Conservation (phyloP, 2,113 vertebrate genomes). For the Eurystomus gularis region DNA sequence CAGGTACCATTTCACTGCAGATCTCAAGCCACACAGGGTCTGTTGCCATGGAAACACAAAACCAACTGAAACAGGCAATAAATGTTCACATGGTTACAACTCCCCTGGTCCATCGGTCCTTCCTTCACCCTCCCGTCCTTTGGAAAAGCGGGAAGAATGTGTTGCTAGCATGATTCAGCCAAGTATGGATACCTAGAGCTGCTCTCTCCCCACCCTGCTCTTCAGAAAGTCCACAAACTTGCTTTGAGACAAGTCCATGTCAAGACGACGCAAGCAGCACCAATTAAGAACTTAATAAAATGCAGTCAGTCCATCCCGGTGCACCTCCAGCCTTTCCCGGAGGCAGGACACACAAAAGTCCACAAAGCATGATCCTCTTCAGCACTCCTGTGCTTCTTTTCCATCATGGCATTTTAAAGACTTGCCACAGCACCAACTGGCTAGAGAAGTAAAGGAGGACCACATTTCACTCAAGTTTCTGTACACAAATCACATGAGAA, state of each 20-base stretch:
- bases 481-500: not conserved
- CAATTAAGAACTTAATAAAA: not conserved
- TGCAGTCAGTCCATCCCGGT: accelerated
- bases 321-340: not conserved
- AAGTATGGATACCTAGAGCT: not conserved
- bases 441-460: not conserved
- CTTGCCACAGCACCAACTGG: not conserved
- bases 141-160: accelerated
- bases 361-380: not conserved
- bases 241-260: not conserved
- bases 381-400: not conserved
- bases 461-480: not conserved
- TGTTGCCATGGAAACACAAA: not conserved
- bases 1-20: not conserved
- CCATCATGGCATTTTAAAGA: not conserved
- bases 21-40: not conserved
- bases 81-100: not conserved
- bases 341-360: not conserved
- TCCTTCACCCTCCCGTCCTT: not conserved
- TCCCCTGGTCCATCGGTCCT: not conserved
- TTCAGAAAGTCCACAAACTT: not conserved
- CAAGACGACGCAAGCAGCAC: not conserved
- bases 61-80: not conserved
- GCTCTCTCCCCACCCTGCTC: not conserved
- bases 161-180: not conserved